A percentile compares a stretch with the other conserved stretches of the same genome.
Evolutionary conservation across 2,888 invertebrate species (phyloP).

Genomic region (Perithous albicinctus): DNA sequence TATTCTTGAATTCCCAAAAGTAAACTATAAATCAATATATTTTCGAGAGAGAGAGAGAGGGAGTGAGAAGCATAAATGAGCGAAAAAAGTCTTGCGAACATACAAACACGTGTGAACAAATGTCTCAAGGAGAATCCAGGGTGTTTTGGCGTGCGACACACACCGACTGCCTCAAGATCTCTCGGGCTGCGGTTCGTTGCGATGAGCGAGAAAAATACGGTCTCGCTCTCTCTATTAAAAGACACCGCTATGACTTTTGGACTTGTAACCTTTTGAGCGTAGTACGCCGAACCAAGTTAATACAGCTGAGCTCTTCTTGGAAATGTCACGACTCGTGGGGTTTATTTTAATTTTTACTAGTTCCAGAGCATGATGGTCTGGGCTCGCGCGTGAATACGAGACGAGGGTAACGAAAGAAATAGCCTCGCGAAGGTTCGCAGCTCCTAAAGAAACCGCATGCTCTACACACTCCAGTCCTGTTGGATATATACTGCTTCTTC

Average conservation of each 20-base stretch:
- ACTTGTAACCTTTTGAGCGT: constrained; percentile 71
- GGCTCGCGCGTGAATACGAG: constrained; percentile 42
- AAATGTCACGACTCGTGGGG: constrained; percentile 69
- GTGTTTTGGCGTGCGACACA: constrained; percentile 40
- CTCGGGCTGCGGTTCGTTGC: constrained; percentile 37
- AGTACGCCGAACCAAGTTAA: constrained; percentile 74
- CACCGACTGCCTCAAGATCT: constrained; percentile 39
- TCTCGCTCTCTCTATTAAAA: constrained; percentile 62
- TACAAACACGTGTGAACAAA: constrained; percentile 77
- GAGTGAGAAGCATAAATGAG: no score
- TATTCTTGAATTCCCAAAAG: constrained; percentile 73
- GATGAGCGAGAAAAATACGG: constrained; percentile 57
- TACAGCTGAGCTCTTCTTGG: constrained; percentile 71
- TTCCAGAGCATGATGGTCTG: constrained; percentile 43
- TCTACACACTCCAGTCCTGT: constrained; percentile 6
- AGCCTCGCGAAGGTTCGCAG: constrained; percentile 60
- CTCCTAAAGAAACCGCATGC: constrained; percentile 41
- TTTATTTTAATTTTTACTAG: constrained; percentile 74
- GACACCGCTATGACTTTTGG: constrained; percentile 55
- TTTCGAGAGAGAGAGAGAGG: constrained; percentile 69
- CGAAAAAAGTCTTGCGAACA: constrained; percentile 56
- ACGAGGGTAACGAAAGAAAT: constrained; percentile 71
- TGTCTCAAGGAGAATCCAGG: constrained; percentile 61
- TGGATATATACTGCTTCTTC: background rate
- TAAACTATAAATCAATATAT: constrained; percentile 76